Evolutionary conservation across 2,888 invertebrate genomes (phyloP).

Genomic region (Pseudococcus viburni): DNA sequence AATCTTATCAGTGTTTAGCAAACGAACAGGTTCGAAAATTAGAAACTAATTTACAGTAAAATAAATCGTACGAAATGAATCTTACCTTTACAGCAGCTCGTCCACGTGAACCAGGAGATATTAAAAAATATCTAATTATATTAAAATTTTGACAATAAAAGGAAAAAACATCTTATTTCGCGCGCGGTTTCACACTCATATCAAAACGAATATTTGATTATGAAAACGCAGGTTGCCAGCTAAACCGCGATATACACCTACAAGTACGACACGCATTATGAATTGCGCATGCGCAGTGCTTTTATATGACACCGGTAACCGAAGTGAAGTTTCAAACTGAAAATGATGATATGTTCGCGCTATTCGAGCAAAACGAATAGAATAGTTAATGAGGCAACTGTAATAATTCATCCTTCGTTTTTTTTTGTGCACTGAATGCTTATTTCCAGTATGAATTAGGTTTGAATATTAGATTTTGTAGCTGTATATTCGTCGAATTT

Average conservation of each 20-base stretch:
- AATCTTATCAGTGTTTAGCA: constrained; percentile 41
- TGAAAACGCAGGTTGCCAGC: constrained; percentile 54
- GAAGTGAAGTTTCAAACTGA: constrained; percentile 40
- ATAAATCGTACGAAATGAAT: neutral
- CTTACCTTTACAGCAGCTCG: neutral
- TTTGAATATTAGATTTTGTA: neutral
- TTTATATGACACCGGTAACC: constrained; percentile 2
- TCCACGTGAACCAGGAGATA: neutral
- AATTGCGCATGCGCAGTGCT: neutral
- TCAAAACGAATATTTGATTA: constrained; percentile 58
- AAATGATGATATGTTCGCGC: neutral
- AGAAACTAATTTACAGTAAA: neutral
- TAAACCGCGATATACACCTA: constrained; percentile 52
- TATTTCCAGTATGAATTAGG: constrained; percentile 7
- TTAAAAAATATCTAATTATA: neutral
- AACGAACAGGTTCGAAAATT: constrained; percentile 6
- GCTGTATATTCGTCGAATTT: neutral
- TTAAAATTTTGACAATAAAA: constrained; percentile 28
- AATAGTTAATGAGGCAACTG: constrained; percentile 26
- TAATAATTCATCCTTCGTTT: constrained; percentile 18
- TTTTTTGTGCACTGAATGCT: constrained; percentile 35
- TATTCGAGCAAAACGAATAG: constrained; percentile 28
- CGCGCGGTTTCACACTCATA: constrained; percentile 52
- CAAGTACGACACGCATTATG: constrained; percentile 41
- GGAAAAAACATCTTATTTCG: constrained; percentile 46